These are phyloP conservation scores for Apteryx owenii DNA, from an alignment of 2,113 vertebrate genomes.

Conservation along the genomic window DNA sequence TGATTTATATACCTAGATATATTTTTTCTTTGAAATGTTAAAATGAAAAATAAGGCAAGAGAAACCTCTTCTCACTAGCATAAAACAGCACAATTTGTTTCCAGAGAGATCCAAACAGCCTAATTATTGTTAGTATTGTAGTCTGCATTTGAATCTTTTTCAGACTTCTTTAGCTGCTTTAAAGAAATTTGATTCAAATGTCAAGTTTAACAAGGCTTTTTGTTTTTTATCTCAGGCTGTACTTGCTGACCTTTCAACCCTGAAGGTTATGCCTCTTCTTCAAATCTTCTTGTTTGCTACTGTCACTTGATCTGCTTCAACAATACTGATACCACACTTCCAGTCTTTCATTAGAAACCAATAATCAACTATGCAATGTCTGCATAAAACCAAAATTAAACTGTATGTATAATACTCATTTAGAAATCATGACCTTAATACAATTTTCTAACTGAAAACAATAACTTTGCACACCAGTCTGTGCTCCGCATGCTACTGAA, in stretches of 20 bases:
- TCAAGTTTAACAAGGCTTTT: constrained; percentile 49
- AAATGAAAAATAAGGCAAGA: neutral
- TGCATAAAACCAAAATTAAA: constrained; percentile 79
- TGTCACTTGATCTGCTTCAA: constrained; percentile 80
- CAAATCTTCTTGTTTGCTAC: constrained; percentile 97
- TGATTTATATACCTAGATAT: neutral
- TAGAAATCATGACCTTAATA: constrained; percentile 63
- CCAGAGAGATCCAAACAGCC: neutral
- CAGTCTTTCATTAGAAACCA: constrained; percentile 62
- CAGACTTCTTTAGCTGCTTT: constrained; percentile 19
- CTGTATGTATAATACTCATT: constrained; percentile 50
- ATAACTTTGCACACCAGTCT: constrained; percentile 38
- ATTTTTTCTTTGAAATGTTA: constrained; percentile 13
- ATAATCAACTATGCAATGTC: constrained; percentile 79
- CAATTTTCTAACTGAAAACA: constrained; percentile 58
- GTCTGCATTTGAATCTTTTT: neutral
- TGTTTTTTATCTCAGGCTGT: constrained; percentile 86
- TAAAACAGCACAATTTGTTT: neutral
- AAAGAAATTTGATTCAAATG: constrained; percentile 29
- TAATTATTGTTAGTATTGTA: neutral
- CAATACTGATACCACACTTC: constrained; percentile 15
- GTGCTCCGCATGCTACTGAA: constrained; percentile 65
- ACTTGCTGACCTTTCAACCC: constrained; percentile 96
- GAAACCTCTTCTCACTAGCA: neutral
- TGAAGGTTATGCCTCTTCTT: constrained; percentile 98